These are phyloP conservation scores for Priocnemis perturbator DNA, from an alignment of 2,888 invertebrate species.

Conservation along the genomic window DNA sequence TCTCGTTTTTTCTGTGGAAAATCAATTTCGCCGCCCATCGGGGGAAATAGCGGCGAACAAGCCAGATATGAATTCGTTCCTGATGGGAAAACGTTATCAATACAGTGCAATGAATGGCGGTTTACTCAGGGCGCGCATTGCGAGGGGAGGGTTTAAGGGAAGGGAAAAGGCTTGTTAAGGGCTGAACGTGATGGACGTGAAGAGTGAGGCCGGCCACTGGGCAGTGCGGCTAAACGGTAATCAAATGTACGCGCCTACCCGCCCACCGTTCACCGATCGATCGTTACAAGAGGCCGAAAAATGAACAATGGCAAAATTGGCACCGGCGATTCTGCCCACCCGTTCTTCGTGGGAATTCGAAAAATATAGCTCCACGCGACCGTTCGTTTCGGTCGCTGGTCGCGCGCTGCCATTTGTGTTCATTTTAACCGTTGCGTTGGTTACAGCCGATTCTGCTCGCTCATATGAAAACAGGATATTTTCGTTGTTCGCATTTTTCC, in stretches of 20 bases:
- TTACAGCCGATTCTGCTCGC: no score
- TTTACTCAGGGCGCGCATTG: no score
- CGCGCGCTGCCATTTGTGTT: no score
- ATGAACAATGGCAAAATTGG: slow-evolving; percentile 31
- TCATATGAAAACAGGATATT: no score
- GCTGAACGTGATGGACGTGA: no score
- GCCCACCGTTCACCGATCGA: background rate
- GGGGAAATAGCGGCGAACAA: slow-evolving; percentile 27
- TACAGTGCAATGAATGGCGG: slow-evolving; percentile 14
- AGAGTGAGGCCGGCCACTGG: slow-evolving; percentile 1
- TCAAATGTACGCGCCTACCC: slow-evolving; percentile 17
- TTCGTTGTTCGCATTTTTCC: no score
- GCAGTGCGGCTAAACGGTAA: slow-evolving; percentile 22
- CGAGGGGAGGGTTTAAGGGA: no score
- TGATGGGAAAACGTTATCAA: slow-evolving; percentile 39
- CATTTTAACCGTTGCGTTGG: no score
- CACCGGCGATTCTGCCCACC: slow-evolving; percentile 9
- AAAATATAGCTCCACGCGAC: slow-evolving; percentile 21
- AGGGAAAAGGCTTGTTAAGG: slow-evolving; percentile 16
- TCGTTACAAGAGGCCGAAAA: background rate
- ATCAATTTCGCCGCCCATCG: background rate
- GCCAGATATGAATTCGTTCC: slow-evolving; percentile 30
- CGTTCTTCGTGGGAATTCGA: slow-evolving; percentile 15
- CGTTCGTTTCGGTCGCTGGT: background rate
- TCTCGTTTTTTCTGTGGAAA: background rate